Conservation (phyloP, 2,113 vertebrate species). For the Cryptoleucopteryx plumbea region DNA sequence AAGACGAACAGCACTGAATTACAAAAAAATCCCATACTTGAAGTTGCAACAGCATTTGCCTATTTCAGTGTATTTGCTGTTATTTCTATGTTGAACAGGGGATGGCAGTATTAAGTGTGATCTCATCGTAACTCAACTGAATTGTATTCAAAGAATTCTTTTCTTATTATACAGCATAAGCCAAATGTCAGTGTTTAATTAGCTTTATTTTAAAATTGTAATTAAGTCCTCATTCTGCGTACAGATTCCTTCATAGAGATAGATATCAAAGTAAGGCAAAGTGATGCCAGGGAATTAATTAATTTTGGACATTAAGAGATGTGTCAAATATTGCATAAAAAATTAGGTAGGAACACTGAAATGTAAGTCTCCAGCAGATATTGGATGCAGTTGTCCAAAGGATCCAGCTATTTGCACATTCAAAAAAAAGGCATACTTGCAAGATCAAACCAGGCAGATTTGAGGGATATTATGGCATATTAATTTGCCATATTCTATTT, state of each 20-base stretch:
- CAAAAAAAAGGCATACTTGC: neutral
- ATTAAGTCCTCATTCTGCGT: neutral
- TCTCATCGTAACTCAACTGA: neutral
- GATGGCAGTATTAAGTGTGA: slow-evolving; percentile 42
- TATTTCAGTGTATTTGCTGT: neutral
- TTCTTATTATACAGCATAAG: neutral
- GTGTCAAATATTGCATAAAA: neutral
- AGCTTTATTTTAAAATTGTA: neutral
- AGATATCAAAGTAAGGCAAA: neutral
- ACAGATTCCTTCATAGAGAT: neutral
- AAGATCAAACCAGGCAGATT: neutral
- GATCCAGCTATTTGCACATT: neutral
- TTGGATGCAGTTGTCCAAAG: neutral
- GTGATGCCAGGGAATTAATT: neutral
- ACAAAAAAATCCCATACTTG: neutral
- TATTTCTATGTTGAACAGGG: slow-evolving; percentile 4
- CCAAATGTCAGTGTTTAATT: neutral
- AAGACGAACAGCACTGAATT: neutral
- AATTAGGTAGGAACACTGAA: neutral
- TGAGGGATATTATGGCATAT: neutral
- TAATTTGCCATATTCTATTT: neutral
- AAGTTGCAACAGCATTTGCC: neutral
- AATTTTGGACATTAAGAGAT: neutral
- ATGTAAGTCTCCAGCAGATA: neutral
- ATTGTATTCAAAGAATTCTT: neutral